Conservation (phyloP, 1,140 invertebrate species). For the Hydropsyche tenuis region DNA sequence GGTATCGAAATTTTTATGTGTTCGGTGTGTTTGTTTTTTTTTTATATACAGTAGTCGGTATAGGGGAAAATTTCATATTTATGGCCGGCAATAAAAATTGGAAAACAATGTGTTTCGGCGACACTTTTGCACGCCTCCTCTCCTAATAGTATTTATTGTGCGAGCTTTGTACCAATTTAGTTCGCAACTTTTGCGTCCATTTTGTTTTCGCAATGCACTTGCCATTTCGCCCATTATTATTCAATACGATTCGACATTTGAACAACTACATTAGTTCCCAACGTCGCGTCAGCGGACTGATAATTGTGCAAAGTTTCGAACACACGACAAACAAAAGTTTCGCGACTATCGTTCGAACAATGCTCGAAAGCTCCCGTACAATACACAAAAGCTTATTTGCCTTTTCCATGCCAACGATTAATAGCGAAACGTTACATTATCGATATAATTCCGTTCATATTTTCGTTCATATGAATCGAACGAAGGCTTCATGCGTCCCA, state of each 20-base stretch:
- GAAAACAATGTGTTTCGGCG: slow-evolving; percentile 8
- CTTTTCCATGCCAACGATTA: too few species aligned
- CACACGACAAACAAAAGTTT: too few species aligned
- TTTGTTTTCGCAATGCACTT: neutral
- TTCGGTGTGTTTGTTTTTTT: neutral
- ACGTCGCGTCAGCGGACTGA: neutral
- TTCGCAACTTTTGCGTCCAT: neutral
- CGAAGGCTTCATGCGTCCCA: too few species aligned
- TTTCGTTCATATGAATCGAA: too few species aligned
- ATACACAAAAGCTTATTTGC: too few species aligned
- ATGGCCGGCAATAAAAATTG: slow-evolving; percentile 6
- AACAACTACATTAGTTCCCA: neutral
- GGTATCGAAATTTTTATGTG: too few species aligned
- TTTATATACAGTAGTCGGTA: neutral
- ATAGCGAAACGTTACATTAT: too few species aligned
- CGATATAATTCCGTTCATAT: too few species aligned
- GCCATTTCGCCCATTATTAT: too few species aligned
- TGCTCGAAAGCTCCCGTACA: neutral
- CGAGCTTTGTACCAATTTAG: slow-evolving; percentile 11
- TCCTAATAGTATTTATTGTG: neutral
- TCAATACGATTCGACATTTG: neutral
- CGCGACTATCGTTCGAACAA: neutral
- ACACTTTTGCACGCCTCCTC: neutral
- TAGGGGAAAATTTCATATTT: neutral
- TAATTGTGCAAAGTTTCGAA: slow-evolving; percentile 2